Conservation (phyloP, 2,888 invertebrate genomes). For the Drosophila prolongata region DNA sequence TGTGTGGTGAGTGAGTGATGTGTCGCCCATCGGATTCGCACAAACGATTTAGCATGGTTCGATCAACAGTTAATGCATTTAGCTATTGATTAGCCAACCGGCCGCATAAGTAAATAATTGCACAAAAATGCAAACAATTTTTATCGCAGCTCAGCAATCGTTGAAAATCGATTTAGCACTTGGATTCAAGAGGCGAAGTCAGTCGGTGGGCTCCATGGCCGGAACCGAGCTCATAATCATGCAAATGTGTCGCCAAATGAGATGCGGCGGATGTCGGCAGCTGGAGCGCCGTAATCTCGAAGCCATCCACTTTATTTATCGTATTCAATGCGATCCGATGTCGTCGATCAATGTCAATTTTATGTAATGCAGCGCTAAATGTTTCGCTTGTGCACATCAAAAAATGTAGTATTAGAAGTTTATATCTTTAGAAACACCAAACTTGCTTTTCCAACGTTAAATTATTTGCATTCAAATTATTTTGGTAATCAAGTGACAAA, state of each 20-base stretch:
- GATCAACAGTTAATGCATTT: conserved; percentile 44
- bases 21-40: conserved; percentile 1
- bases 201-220: conserved; percentile 28
- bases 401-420: not conserved
- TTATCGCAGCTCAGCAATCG: not conserved
- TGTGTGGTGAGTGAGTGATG: not conserved
- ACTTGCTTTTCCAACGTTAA: no score
- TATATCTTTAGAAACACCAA: not conserved
- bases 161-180: conserved; percentile 23
- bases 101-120: conserved; percentile 48
- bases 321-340: conserved; percentile 2
- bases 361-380: conserved; percentile 36
- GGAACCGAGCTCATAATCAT: conserved; percentile 71
- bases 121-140: conserved; percentile 41
- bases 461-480: no score
- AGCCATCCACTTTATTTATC: conserved; percentile 10
- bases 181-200: not conserved
- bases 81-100: conserved; percentile 39
- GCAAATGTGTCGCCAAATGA: conserved; percentile 66
- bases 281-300: conserved; percentile 19
- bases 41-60: conserved; percentile 19
- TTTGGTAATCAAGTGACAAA: no score
- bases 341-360: conserved; percentile 46
- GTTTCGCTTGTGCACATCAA: conserved; percentile 7
- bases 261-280: conserved; percentile 57